Base-by-base conservation (phyloP, 2,797 vertebrate species). In the Babyrousa celebensis region DNA sequence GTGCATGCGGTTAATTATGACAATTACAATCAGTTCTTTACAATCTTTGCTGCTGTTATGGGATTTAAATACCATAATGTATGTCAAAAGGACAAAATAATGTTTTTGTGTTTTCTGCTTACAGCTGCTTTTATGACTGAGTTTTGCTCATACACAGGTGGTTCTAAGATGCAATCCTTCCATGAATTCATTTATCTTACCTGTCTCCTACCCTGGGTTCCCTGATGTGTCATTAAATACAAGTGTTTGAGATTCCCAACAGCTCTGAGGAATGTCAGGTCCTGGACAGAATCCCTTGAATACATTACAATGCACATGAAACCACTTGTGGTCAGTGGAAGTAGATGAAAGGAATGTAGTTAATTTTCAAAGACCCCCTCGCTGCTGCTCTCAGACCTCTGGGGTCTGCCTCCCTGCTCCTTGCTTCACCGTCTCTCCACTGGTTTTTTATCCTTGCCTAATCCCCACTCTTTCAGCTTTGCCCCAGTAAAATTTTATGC, bases 101-200 rank as follows among this genome's bases (percentile, higher is more conserved):
- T 96, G 97, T 98, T 98, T 89, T 95, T 94, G 89, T 97, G 96
- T 98, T 98, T 98, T 97, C 98, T 98, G 98, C 97, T 98, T 98
- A 98, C 98, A 98, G 98, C 97, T 98, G 98, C 86, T 98, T 98
- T 98, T 98, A 98, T 98, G 97, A 97, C 98, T 97, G 96, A 92
- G 98, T 99, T 99, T 99, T 99, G 98, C 99, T 99, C 98, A 98
- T 99, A 99, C 98, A 98, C 98, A 99, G 99, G 98, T 99, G 98
- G 98, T 98, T 98, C 97, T 98, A 98, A 97, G 78, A 94, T 94
- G 58, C 87, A 96, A 74, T 98, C 96, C 96, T 98, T 98, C 98
- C 98, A 85, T 96, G 95, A 97, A 96, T 98, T 96, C 93, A 96
- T 98, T 98, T 98, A 70, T 97, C 96, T 97, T 92, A 84, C 65